Conservation (phyloP, 2,797 vertebrate genomes). For the Eospalax fontanierii region DNA sequence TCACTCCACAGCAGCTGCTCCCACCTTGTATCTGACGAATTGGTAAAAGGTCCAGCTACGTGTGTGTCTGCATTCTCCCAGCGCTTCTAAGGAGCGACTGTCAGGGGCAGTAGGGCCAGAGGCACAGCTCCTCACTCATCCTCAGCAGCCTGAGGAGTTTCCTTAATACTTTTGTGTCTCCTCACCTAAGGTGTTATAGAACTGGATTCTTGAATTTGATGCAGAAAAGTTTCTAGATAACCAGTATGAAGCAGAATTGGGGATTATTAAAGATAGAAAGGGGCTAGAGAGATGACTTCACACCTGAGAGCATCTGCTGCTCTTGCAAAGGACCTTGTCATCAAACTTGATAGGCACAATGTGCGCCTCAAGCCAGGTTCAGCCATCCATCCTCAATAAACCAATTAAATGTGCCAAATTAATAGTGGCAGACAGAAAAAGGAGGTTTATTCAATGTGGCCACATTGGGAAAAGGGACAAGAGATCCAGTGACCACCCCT, state of each 20-base stretch:
- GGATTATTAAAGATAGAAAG: background rate
- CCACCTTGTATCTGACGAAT: fast-evolving
- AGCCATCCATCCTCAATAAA: too few species aligned
- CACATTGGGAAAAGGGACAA: too few species aligned
- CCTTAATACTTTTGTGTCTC: background rate
- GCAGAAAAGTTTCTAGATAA: background rate
- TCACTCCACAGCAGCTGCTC: background rate
- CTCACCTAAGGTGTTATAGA: background rate
- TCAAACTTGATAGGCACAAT: too few species aligned
- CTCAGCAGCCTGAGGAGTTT: background rate
- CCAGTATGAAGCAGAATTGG: background rate
- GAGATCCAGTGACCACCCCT: too few species aligned
- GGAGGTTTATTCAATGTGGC: too few species aligned
- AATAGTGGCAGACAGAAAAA: too few species aligned
- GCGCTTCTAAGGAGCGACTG: background rate
- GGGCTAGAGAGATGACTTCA: background rate
- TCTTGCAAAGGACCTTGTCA: background rate
- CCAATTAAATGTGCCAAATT: too few species aligned
- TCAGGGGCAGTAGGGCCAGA: background rate
- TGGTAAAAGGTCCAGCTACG: background rate
- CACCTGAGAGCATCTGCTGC: background rate
- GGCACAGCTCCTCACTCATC: background rate
- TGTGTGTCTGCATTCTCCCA: background rate
- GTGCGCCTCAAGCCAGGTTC: too few species aligned
- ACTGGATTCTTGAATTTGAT: background rate